Percentiles rank a stretch among this genome's conserved stretches.
These are phyloP conservation scores for Cremastobaeus sp. DNA, from an alignment of 2,888 invertebrate species.

Conservation along the genomic window DNA sequence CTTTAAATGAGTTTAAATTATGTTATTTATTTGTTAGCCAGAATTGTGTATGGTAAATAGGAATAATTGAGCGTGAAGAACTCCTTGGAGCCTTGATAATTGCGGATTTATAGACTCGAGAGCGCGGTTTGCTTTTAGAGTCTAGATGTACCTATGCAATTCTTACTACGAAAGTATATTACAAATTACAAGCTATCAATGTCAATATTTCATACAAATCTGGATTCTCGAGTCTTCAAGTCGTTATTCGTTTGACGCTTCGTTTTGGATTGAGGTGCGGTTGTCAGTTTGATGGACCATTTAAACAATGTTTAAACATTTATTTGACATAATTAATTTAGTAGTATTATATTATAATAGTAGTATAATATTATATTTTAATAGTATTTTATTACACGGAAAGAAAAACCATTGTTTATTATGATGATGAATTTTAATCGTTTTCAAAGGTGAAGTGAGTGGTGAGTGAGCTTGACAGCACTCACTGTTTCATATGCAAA, in stretches of 20 bases:
- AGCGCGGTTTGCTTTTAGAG: slow-evolving; percentile 22
- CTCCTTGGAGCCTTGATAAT: slow-evolving; percentile 25
- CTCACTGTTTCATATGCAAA: too few relatives aligned
- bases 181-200: slow-evolving; percentile 66
- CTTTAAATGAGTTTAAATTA: slow-evolving; percentile 70
- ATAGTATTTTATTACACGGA: too few relatives aligned
- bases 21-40: slow-evolving; percentile 75
- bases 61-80: slow-evolving; percentile 4
- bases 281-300: slow-evolving; percentile 17
- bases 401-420: too few relatives aligned
- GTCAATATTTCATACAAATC: slow-evolving; percentile 70
- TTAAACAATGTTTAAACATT: neutral
- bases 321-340: too few relatives aligned
- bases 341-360: too few relatives aligned
- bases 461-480: too few relatives aligned
- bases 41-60: slow-evolving; percentile 36
- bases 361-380: too few relatives aligned
- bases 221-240: slow-evolving; percentile 66
- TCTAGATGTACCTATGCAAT: slow-evolving; percentile 57
- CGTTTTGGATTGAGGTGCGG: slow-evolving; percentile 27
- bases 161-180: slow-evolving; percentile 70
- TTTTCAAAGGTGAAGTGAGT: too few relatives aligned
- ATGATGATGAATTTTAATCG: too few relatives aligned
- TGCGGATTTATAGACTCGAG: slow-evolving; percentile 32
- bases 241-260: slow-evolving; percentile 21